A percentile compares a stretch with the other conserved stretches of the same genome.
Conservation (phyloP, 2,888 invertebrate species). For the Tetranychus piercei region DNA sequence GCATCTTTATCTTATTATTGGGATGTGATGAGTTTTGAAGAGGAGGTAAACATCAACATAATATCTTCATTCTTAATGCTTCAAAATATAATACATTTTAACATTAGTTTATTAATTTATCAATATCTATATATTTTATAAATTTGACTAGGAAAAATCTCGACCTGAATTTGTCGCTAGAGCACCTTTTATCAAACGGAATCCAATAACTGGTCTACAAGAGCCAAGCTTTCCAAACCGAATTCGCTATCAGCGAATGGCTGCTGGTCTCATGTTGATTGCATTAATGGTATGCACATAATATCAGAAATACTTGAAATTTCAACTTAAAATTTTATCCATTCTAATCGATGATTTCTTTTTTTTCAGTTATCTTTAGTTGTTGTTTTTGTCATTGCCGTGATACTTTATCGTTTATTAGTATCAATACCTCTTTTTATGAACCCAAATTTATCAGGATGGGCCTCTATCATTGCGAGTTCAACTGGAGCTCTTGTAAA, state of each 20-base stretch:
- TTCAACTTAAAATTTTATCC: background rate
- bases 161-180: slow-evolving; percentile 40
- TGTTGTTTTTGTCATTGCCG: slow-evolving; percentile 35
- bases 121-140: background rate
- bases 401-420: slow-evolving; percentile 40
- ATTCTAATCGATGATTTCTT: background rate
- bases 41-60: slow-evolving; percentile 34
- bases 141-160: slow-evolving; percentile 35
- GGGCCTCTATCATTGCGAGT: slow-evolving; percentile 38
- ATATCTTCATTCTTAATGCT: slow-evolving; percentile 1
- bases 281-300: slow-evolving; percentile 37
- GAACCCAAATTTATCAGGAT: slow-evolving; percentile 34
- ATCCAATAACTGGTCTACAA: slow-evolving; percentile 40
- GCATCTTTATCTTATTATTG: slow-evolving; percentile 41
- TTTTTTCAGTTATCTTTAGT: slow-evolving; percentile 34
- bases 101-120: too few species aligned
- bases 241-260: slow-evolving; percentile 36
- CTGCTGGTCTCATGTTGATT: slow-evolving; percentile 39
- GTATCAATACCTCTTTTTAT: slow-evolving; percentile 40
- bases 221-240: slow-evolving; percentile 39
- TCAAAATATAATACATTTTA: background rate
- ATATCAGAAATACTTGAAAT: background rate
- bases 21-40: slow-evolving; percentile 41
- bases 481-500: slow-evolving; percentile 40
- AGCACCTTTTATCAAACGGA: slow-evolving; percentile 37